Evolutionary conservation across 2,113 vertebrate genomes (phyloP).

Genomic region (Brachypodius melanocephalos): DNA sequence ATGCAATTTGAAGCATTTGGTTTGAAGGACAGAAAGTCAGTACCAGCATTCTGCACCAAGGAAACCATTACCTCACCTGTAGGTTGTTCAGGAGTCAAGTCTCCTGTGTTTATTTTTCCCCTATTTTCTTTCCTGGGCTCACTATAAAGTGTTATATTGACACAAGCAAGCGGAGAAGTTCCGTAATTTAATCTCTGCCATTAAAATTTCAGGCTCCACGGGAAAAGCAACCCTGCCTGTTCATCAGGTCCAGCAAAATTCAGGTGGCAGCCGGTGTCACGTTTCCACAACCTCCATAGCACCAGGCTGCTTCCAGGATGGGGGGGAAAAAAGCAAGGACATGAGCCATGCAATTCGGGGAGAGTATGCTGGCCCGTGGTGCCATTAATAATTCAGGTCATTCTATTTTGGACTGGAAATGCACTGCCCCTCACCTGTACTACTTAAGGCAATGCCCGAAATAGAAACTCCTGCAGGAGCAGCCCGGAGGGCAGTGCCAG

Average conservation of each 20-base stretch:
- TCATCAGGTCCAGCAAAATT: neutral
- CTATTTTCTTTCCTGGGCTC: neutral
- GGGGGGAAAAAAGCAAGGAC: neutral
- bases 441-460: neutral
- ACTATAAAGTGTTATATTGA: neutral
- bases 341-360: rapidly evolving
- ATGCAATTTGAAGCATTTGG: neutral
- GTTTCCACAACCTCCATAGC: neutral
- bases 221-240: constrained; percentile 41
- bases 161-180: constrained; percentile 17
- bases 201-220: constrained; percentile 14
- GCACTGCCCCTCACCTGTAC: neutral
- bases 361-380: rapidly evolving
- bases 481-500: neutral
- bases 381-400: neutral
- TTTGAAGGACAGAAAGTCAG: neutral
- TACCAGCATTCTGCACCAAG: rapidly evolving
- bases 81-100: neutral
- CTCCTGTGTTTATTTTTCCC: neutral
- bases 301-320: neutral
- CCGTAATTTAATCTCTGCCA: constrained; percentile 36
- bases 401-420: neutral
- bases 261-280: neutral
- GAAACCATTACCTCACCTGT: neutral
- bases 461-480: neutral